These are phyloP conservation scores for Tetraneura akinire DNA, from an alignment of 1,140 invertebrate genomes.

Conservation along the genomic window DNA sequence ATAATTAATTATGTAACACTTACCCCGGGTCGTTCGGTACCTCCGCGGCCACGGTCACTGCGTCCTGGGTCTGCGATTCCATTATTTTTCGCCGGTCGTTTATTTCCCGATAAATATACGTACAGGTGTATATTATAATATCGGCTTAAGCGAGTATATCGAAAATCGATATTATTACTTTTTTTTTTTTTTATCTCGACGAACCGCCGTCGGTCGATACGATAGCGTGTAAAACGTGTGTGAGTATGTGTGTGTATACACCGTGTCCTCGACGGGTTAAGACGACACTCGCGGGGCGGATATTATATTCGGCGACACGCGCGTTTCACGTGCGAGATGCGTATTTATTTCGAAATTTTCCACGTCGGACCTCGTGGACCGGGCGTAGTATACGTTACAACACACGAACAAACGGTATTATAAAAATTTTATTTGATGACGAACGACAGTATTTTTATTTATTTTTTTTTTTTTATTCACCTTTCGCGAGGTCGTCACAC, in stretches of 20 bases:
- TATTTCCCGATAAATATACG: too few relatives aligned
- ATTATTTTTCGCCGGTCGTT: neutral
- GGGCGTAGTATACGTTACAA: neutral
- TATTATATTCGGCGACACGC: neutral
- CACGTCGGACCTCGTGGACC: neutral
- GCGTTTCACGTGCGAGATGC: neutral
- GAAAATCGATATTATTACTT: too few relatives aligned
- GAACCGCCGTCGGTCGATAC: too few relatives aligned
- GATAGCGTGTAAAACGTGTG: too few relatives aligned
- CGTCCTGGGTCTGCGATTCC: conserved; percentile 44
- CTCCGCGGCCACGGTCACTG: conserved; percentile 46
- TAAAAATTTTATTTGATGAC: neutral
- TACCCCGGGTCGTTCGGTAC: conserved; percentile 51
- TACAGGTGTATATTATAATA: too few relatives aligned
- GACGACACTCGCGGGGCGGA: too few relatives aligned
- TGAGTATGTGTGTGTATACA: neutral
- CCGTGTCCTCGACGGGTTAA: too few relatives aligned
- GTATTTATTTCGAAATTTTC: neutral
- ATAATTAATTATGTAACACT: too few relatives aligned
- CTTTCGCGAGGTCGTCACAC: too few relatives aligned
- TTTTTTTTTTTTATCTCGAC: too few relatives aligned
- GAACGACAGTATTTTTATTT: neutral
- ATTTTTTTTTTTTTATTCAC: too few relatives aligned
- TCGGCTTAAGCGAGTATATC: too few relatives aligned
- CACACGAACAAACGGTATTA: neutral